These are phyloP conservation scores for Allenopithecus nigroviridis DNA, from an alignment of 2,797 vertebrate genomes.

Conservation along the genomic window DNA sequence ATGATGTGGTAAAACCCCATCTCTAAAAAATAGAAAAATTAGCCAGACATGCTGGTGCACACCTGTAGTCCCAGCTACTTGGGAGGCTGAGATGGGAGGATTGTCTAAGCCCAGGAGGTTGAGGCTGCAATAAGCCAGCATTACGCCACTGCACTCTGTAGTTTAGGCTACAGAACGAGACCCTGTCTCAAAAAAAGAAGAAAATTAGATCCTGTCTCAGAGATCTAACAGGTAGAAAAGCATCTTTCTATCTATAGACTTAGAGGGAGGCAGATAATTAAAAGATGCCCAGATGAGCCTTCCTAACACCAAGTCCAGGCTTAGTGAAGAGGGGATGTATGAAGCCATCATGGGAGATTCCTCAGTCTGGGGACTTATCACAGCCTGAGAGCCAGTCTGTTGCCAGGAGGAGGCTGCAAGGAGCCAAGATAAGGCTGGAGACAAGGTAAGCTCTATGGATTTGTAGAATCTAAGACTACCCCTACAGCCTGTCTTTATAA, in stretches of 20 bases:
- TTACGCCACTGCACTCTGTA: not conserved
- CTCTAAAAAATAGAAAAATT: not conserved
- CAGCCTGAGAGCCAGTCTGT: not conserved
- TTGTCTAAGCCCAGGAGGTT: not conserved
- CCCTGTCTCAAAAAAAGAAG: not conserved
- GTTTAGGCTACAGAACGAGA: not conserved
- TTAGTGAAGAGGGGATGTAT: not conserved
- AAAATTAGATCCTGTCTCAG: not conserved
- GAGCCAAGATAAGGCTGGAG: not conserved
- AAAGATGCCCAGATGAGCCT: not conserved
- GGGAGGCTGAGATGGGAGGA: not conserved
- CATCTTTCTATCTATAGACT: not conserved
- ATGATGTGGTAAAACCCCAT: not conserved
- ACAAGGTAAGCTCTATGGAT: not conserved
- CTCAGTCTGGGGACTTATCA: not conserved
- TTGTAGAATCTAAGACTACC: not conserved
- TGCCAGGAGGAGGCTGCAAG: not conserved
- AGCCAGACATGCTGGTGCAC: not conserved
- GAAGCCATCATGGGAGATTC: not conserved
- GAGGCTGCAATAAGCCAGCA: not conserved
- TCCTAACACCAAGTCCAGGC: not conserved
- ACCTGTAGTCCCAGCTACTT: not conserved
- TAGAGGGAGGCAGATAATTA: not conserved
- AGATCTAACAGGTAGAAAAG: not conserved
- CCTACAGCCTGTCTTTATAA: not conserved